Conservation (phyloP, 2,113 vertebrate genomes). For the Leptobrachium leishanense region DNA sequence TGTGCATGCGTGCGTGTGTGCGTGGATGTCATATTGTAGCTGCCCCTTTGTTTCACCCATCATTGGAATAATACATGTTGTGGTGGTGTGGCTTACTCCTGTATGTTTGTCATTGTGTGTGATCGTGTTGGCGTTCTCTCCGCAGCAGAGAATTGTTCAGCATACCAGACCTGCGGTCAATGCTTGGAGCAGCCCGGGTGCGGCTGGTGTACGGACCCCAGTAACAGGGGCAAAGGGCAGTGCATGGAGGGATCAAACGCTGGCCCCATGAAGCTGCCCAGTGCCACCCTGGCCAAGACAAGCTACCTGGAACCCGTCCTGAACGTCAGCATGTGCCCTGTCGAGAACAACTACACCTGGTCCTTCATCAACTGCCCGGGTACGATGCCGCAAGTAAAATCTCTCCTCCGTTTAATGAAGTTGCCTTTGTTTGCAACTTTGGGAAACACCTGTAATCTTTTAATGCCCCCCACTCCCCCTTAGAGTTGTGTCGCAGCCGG, state of each 20-base stretch:
- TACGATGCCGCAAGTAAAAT: too few relatives aligned
- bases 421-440: too few relatives aligned
- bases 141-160: constrained; percentile 93
- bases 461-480: too few relatives aligned
- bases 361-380: constrained; percentile 96
- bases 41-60: too few relatives aligned
- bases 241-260: constrained; percentile 90
- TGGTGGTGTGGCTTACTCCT: too few relatives aligned
- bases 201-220: constrained; percentile 94
- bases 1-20: too few relatives aligned
- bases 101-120: too few relatives aligned
- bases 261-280: constrained; percentile 81
- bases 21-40: too few relatives aligned
- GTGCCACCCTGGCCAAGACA: constrained; percentile 54
- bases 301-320: constrained; percentile 77
- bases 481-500: too few relatives aligned
- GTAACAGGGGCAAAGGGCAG: constrained; percentile 88
- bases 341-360: constrained; percentile 85
- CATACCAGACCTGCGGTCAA: constrained; percentile 87
- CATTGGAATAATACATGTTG: too few relatives aligned
- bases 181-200: constrained; percentile 95
- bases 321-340: constrained; percentile 84
- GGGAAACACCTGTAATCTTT: too few relatives aligned
- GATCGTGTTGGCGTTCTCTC: not conserved
- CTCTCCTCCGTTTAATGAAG: too few relatives aligned